phyloP scores from a whole-genome alignment of 1,140 invertebrate genomes.

The Neodiprion pinetum region DNA sequence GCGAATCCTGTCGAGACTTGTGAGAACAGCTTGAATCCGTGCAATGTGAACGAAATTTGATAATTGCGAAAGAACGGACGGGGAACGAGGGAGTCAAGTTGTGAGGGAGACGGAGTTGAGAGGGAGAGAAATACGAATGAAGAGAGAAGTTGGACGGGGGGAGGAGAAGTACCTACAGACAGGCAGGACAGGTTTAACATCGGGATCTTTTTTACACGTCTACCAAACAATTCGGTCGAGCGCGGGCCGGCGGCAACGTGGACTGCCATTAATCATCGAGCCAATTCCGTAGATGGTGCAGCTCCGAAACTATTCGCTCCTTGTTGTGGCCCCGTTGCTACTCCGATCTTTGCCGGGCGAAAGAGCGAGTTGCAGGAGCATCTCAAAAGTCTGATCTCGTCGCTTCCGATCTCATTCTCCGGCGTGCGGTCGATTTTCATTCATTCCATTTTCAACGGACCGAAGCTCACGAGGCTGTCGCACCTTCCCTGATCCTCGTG shows the following conservation, averaged over 20 bases:
- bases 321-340: neutral
- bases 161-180: neutral
- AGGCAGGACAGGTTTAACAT: constrained; percentile 27
- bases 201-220: constrained; percentile 49
- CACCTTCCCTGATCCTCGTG: neutral
- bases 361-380: too few relatives aligned
- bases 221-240: constrained; percentile 32
- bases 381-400: too few relatives aligned
- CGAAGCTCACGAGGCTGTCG: neutral
- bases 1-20: too few relatives aligned
- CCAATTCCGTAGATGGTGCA: constrained; percentile 55
- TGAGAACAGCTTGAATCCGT: too few relatives aligned
- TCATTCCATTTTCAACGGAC: neutral
- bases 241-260: constrained; percentile 10
- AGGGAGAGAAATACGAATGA: neutral
- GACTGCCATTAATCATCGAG: constrained; percentile 52
- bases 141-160: neutral
- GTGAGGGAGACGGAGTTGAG: too few relatives aligned
- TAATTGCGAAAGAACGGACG: too few relatives aligned
- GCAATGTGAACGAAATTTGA: too few relatives aligned
- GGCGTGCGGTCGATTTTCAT: neutral
- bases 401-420: too few relatives aligned
- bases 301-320: neutral
- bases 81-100: too few relatives aligned
- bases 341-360: too few relatives aligned